Conservation (phyloP, 2,888 invertebrate genomes). For the Pegoplata infirma region DNA sequence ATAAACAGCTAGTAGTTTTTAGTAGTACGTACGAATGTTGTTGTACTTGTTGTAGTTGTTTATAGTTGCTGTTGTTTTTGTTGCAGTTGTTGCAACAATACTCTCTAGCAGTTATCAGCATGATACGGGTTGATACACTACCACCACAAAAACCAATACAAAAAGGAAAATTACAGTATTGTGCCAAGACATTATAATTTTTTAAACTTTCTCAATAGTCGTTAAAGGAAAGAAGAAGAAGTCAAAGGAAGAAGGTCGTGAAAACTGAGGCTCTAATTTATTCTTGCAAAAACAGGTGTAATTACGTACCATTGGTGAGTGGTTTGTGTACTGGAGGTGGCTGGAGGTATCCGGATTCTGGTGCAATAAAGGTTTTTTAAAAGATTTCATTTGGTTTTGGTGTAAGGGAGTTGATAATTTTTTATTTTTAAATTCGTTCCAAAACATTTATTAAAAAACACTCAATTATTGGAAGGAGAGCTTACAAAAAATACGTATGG, state of each 20-base stretch:
- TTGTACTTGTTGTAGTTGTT: slow-evolving; percentile 40
- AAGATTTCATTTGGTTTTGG: not conserved
- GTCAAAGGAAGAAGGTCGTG: not conserved
- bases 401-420: not conserved
- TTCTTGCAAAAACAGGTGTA: not conserved
- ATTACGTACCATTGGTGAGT: not conserved
- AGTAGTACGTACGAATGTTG: too few species aligned
- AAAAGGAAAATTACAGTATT: slow-evolving; percentile 20
- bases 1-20: slow-evolving; percentile 61
- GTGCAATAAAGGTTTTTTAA: not conserved
- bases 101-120: slow-evolving; percentile 40
- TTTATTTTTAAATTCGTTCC: not conserved
- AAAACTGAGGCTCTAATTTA: not conserved
- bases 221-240: too few species aligned
- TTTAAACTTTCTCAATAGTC: too few species aligned
- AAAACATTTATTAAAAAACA: not conserved
- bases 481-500: not conserved
- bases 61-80: not conserved
- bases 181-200: too few species aligned
- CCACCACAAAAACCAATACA: slow-evolving; percentile 42
- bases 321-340: not conserved
- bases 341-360: not conserved
- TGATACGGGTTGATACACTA: slow-evolving; percentile 55
- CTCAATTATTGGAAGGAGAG: not conserved
- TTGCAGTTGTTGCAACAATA: slow-evolving; percentile 30